phyloP scores from a whole-genome alignment of 2,797 vertebrate species.

The Gallirallus australis region DNA sequence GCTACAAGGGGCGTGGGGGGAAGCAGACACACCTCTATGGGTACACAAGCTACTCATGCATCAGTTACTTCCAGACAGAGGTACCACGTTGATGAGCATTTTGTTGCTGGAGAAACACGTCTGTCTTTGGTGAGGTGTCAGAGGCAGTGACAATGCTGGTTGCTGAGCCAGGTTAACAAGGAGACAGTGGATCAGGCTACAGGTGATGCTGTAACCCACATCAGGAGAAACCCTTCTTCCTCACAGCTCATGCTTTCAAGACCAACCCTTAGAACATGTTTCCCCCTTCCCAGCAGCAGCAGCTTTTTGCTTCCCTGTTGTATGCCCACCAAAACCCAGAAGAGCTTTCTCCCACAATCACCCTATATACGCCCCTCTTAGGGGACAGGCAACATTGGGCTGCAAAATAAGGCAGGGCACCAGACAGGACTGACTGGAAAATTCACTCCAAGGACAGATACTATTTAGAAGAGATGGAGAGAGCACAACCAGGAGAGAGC shows the following conservation, averaged over 20 bases:
- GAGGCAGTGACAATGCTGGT: not conserved
- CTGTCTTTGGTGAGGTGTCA: not conserved
- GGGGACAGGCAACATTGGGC: not conserved
- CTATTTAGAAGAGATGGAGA: not conserved
- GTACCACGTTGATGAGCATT: rapidly evolving
- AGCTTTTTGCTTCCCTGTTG: not conserved
- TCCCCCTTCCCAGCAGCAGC: not conserved
- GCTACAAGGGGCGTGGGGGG: not conserved
- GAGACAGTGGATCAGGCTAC: not conserved
- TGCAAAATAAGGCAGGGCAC: not conserved
- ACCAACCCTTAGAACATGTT: not conserved
- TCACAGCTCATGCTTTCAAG: not conserved
- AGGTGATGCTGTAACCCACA: not conserved
- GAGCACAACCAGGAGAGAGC: not conserved
- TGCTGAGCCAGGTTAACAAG: not conserved
- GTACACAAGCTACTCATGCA: not conserved
- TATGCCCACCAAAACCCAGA: not conserved
- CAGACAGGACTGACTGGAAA: not conserved
- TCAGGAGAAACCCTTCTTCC: not conserved
- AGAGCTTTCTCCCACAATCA: not conserved
- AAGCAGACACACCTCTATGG: not conserved
- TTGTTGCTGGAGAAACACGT: not conserved
- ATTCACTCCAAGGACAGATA: not conserved
- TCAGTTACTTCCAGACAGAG: not conserved
- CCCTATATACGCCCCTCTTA: not conserved